Evolutionary conservation across 2,888 invertebrate genomes (phyloP).

Genomic region (Pristionchus japonicus): DNA sequence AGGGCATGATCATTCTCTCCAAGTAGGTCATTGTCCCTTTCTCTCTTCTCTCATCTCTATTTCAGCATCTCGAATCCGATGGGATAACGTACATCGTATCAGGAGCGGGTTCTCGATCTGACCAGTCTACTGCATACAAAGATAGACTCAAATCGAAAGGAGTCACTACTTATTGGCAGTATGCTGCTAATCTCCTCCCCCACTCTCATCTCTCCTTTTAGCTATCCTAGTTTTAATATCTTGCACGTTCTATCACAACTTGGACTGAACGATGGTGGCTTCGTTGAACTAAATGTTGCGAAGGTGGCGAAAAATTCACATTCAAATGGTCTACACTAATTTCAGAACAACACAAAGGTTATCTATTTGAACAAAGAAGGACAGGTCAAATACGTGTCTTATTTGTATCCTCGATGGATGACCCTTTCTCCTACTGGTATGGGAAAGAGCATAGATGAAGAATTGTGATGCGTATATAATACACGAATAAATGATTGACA

Average conservation of each 20-base stretch:
- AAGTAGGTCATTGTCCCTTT: no score
- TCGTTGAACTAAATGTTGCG: slow-evolving; percentile 3
- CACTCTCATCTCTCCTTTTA: not conserved
- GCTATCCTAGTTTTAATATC: not conserved
- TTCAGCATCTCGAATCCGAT: slow-evolving; percentile 3
- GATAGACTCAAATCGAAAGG: slow-evolving; percentile 71
- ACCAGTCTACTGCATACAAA: slow-evolving; percentile 73
- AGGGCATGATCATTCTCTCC: slow-evolving; percentile 79
- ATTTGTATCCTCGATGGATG: slow-evolving; percentile 6
- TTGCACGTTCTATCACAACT: slow-evolving; percentile 34
- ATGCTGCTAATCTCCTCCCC: not conserved
- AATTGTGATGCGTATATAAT: no score
- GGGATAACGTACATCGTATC: slow-evolving; percentile 75
- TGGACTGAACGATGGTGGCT: slow-evolving; percentile 38
- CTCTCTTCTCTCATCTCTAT: no score
- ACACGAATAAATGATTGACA: no score
- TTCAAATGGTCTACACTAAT: no score
- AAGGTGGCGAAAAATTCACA: no score
- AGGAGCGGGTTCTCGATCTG: slow-evolving; percentile 77
- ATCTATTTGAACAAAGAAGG: slow-evolving; percentile 2
- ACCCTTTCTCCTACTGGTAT: no score
- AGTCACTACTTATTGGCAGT: slow-evolving; percentile 66
- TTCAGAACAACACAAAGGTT: not conserved
- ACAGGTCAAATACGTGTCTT: not conserved
- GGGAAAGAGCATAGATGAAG: no score